Conservation (phyloP, 92 coral and sea anemone genomes). For the Palythoa grandiflora region DNA sequence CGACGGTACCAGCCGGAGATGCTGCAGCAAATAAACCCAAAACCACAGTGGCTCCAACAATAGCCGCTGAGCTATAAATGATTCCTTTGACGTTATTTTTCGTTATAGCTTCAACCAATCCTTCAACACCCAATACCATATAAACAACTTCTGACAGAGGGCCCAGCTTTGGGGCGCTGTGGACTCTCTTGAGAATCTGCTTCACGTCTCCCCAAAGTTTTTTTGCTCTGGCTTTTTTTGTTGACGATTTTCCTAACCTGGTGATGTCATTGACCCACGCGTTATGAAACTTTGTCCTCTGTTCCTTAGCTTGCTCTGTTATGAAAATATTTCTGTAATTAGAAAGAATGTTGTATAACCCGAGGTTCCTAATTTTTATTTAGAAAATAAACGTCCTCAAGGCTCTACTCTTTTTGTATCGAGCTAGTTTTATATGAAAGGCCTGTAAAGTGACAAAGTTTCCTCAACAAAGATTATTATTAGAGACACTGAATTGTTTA, state of each 20-base stretch:
- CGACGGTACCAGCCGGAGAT: slow-evolving; percentile 42
- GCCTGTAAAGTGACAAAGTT: too few species aligned
- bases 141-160: slow-evolving; percentile 62
- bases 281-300: slow-evolving; percentile 16
- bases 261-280: slow-evolving; percentile 39
- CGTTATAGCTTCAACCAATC: slow-evolving; percentile 55
- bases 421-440: too few species aligned
- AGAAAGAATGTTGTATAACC: neutral
- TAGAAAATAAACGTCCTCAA: too few species aligned
- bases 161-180: slow-evolving; percentile 3
- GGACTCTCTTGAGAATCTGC: slow-evolving; percentile 14
- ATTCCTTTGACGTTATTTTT: slow-evolving; percentile 56
- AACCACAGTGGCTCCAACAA: slow-evolving; percentile 64
- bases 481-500: too few species aligned
- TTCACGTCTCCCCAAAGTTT: slow-evolving; percentile 6
- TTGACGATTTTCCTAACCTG: slow-evolving; percentile 8
- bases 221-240: slow-evolving; percentile 32
- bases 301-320: slow-evolving; percentile 26
- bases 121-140: slow-evolving; percentile 50
- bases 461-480: too few species aligned
- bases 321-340: neutral
- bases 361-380: neutral
- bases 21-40: slow-evolving; percentile 55
- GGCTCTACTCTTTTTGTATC: too few species aligned
- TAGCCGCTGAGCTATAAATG: slow-evolving; percentile 60